These are phyloP conservation scores for Chloroclystis v-ata DNA, from an alignment of 2,888 invertebrate species.

Conservation along the genomic window DNA sequence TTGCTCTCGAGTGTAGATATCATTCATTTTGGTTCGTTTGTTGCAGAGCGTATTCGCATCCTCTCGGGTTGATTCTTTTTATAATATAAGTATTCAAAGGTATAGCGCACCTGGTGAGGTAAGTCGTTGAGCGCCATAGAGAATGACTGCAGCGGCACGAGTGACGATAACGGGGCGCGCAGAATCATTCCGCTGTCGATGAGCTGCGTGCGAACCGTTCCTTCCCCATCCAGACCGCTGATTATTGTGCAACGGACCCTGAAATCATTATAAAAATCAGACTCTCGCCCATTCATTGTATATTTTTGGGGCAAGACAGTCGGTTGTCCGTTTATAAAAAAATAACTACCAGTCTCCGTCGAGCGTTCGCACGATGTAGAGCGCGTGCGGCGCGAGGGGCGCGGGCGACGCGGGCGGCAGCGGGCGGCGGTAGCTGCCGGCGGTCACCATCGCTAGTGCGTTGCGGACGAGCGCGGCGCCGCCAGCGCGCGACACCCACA, in stretches of 20 bases:
- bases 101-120: conserved; percentile 80
- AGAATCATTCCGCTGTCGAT: conserved; percentile 69
- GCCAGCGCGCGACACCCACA: conserved; percentile 68
- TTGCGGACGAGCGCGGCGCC: conserved; percentile 57
- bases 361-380: conserved; percentile 72
- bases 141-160: conserved; percentile 63
- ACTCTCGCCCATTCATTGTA: too few relatives aligned
- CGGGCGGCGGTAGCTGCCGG: conserved; percentile 64
- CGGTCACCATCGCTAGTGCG: conserved; percentile 62
- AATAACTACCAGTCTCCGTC: conserved; percentile 65
- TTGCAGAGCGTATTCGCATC: too few relatives aligned
- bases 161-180: conserved; percentile 67
- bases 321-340: background rate
- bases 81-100: too few relatives aligned
- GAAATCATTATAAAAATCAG: background rate
- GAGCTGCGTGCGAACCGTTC: conserved; percentile 67
- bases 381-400: conserved; percentile 48
- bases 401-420: conserved; percentile 66
- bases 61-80: too few relatives aligned
- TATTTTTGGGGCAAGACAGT: too few relatives aligned
- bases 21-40: too few relatives aligned
- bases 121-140: conserved; percentile 77
- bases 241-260: conserved; percentile 70
- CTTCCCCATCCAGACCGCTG: conserved; percentile 67
- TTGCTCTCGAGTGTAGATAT: too few relatives aligned